Evolutionary conservation across 2,113 vertebrate genomes (phyloP).

Genomic region (Leptobrachium leishanense): DNA sequence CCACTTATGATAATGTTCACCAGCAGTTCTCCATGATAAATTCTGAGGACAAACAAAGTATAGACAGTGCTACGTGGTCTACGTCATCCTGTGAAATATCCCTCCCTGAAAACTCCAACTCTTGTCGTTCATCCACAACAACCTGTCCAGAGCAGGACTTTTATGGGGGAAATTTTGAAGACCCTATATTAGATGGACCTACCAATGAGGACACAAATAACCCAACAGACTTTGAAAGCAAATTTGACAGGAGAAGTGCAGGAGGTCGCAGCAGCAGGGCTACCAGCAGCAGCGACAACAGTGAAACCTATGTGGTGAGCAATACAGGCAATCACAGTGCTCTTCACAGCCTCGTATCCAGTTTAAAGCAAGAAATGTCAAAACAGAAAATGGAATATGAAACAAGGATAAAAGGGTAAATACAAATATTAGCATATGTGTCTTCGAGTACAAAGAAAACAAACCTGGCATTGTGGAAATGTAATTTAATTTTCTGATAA

Average conservation of each 20-base stretch:
- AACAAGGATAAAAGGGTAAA: conserved; percentile 89
- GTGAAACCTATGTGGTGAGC: conserved; percentile 73
- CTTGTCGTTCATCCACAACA: conserved; percentile 93
- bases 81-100: conserved; percentile 96
- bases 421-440: neutral
- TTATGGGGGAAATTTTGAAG: conserved; percentile 79
- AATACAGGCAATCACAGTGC: conserved; percentile 83
- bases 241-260: conserved; percentile 70
- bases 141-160: conserved; percentile 95
- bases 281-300: conserved; percentile 87
- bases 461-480: too few relatives aligned
- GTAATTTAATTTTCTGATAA: too few relatives aligned
- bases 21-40: conserved; percentile 78
- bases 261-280: conserved; percentile 78
- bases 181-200: conserved; percentile 76
- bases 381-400: conserved; percentile 95
- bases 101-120: conserved; percentile 89
- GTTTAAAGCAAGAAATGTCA: conserved; percentile 93
- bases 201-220: conserved; percentile 66
- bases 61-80: conserved; percentile 98
- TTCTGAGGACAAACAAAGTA: conserved; percentile 93
- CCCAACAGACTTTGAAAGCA: conserved; percentile 69
- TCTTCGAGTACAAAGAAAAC: too few relatives aligned
- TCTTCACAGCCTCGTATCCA: conserved; percentile 91
- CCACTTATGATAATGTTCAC: conserved; percentile 95